Base-by-base conservation (phyloP, 2,113 vertebrate genomes). In the Dicaeum eximium region DNA sequence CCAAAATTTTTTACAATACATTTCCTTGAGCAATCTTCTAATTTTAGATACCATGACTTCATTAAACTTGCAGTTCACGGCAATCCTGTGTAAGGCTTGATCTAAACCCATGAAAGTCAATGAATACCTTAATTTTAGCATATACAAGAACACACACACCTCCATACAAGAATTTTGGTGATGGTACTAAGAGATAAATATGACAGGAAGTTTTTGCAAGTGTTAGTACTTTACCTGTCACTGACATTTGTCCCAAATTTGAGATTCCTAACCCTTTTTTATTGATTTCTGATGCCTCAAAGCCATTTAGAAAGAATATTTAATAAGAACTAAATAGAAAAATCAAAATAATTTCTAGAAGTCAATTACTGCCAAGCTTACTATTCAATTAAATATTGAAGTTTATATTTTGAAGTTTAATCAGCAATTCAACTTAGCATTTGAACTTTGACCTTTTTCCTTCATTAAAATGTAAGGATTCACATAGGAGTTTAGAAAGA, bases 21-120 rank as follows among this genome's bases (percentile, higher is more conserved):
- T 95, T 95, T 97, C 81, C 85, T 91, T 93, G 13, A 86, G 87
- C 81, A 83, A 47, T 80, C 50, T 73, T 82, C 78, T 85, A 62
- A 90, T 90, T 95, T 94, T 95, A 91, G 64, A 93, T 82, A 79
- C 61, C 33, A 33, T 71, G 69, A 65, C 65, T 95, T 81, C 48
- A 79, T 91, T 95, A 92, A 93, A 87, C 12, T 53, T 89, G 4
- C 25, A 64, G 28, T 75, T 69, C 82, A 57, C 23, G 6, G 30
- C 65, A 94, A 62, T 90, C 16, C 22, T 79, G 10, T 61, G 15
- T 47, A 77, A 93, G 51, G 13, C 17, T 80, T 80, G 47, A 83
- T 88, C 31, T 30, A 50, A 90, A 77, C 2, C 30, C 42, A 77
- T 44, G 17, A 33, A 53, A 75, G 20, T 35, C 37, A 54, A 60